Evolutionary conservation across 2,113 vertebrate genomes (phyloP).

Genomic region (Ictidomys tridecemlineatus): DNA sequence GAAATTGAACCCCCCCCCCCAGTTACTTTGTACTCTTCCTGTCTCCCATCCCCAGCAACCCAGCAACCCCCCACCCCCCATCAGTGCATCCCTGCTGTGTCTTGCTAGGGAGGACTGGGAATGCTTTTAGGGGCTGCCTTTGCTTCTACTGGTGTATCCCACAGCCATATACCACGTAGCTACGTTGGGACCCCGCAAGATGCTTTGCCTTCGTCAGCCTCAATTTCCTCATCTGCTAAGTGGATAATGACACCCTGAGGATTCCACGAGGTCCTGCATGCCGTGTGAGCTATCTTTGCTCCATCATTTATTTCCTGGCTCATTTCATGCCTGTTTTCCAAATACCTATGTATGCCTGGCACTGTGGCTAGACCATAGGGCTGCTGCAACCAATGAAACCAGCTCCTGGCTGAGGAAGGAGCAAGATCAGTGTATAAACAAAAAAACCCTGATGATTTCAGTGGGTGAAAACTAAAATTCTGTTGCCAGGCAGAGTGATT

Average conservation of each 20-base stretch:
- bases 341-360: background rate
- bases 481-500: background rate
- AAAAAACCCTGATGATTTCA: background rate
- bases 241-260: background rate
- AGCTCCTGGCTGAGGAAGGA: background rate
- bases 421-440: background rate
- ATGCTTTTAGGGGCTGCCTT: background rate
- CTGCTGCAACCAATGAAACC: background rate
- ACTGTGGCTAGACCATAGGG: background rate
- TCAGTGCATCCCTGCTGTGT: too few relatives aligned
- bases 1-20: background rate
- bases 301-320: background rate
- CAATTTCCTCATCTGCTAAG: slow-evolving; percentile 1
- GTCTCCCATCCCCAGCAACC: background rate
- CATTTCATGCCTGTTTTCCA: background rate
- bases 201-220: slow-evolving; percentile 12
- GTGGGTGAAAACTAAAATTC: background rate
- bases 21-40: background rate
- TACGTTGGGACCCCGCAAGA: background rate
- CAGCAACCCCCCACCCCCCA: too few relatives aligned
- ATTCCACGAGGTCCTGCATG: background rate
- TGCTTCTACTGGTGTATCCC: background rate
- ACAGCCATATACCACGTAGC: background rate
- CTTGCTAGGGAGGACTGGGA: background rate
- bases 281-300: background rate